phyloP scores from a whole-genome alignment of 1,140 invertebrate genomes.

The Globodera rostochiensis region DNA sequence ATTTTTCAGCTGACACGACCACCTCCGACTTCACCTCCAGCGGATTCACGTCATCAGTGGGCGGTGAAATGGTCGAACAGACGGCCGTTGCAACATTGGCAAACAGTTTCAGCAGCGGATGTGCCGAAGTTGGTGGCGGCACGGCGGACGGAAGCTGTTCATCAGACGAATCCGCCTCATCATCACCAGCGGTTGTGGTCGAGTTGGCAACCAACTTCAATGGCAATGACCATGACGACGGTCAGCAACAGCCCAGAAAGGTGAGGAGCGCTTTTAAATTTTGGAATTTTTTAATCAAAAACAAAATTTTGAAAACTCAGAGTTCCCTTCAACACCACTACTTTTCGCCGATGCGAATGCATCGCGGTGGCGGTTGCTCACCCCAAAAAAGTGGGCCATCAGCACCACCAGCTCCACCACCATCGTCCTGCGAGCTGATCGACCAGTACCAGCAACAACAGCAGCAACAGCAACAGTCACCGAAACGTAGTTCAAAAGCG shows the following conservation, averaged over 20 bases:
- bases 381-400: neutral
- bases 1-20: constrained; percentile 39
- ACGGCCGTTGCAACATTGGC: neutral
- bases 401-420: neutral
- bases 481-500: neutral
- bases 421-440: no score
- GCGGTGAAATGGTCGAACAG: neutral
- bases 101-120: constrained; percentile 10
- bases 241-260: neutral
- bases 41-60: constrained; percentile 7
- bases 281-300: no score
- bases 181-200: neutral
- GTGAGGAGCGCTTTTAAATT: no score
- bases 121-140: neutral
- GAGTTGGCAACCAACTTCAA: neutral
- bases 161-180: neutral
- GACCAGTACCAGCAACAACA: neutral
- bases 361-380: neutral
- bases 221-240: no score
- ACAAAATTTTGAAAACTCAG: neutral
- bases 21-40: constrained; percentile 38
- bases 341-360: neutral
- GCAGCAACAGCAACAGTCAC: neutral
- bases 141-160: neutral
- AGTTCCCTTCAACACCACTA: neutral